phyloP scores from a whole-genome alignment of 2,113 vertebrate species.

The Heterochromis multidens region DNA sequence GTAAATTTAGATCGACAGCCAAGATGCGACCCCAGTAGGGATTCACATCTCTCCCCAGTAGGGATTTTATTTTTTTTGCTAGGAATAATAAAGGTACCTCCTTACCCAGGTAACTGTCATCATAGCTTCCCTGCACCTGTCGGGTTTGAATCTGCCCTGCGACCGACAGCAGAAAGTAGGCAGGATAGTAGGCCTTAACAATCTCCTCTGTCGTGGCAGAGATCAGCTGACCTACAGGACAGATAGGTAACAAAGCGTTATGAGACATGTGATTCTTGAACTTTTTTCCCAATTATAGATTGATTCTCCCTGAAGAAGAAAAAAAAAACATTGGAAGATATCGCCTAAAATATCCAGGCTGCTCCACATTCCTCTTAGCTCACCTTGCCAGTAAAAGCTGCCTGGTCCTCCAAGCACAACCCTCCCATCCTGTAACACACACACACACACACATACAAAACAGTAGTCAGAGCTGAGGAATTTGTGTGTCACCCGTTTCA shows the following conservation, averaged over 20 bases:
- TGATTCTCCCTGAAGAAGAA: background rate
- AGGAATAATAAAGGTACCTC: background rate
- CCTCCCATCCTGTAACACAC: slow-evolving; percentile 78
- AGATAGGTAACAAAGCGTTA: background rate
- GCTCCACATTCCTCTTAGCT: slow-evolving; percentile 25
- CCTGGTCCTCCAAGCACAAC: slow-evolving; percentile 89
- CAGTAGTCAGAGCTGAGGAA: slow-evolving; percentile 19
- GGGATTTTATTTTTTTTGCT: too few relatives aligned
- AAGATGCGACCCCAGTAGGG: too few relatives aligned
- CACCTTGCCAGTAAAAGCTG: slow-evolving; percentile 94
- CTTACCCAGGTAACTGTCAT: slow-evolving; percentile 89
- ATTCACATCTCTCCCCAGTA: too few relatives aligned
- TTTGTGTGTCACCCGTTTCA: background rate
- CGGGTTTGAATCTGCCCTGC: slow-evolving; percentile 81
- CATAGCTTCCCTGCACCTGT: slow-evolving; percentile 77
- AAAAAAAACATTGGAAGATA: background rate
- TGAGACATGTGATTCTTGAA: background rate
- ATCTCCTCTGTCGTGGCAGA: slow-evolving; percentile 86
- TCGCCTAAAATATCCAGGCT: background rate
- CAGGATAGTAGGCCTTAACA: slow-evolving; percentile 79
- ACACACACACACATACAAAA: background rate
- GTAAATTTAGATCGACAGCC: too few relatives aligned
- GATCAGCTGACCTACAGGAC: slow-evolving; percentile 82
- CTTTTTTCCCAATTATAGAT: background rate
- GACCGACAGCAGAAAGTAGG: slow-evolving; percentile 83